A percentile compares a stretch with the other conserved stretches of the same genome.
Conservation (phyloP, 2,888 invertebrate genomes). For the Cremastobaeus sp. region DNA sequence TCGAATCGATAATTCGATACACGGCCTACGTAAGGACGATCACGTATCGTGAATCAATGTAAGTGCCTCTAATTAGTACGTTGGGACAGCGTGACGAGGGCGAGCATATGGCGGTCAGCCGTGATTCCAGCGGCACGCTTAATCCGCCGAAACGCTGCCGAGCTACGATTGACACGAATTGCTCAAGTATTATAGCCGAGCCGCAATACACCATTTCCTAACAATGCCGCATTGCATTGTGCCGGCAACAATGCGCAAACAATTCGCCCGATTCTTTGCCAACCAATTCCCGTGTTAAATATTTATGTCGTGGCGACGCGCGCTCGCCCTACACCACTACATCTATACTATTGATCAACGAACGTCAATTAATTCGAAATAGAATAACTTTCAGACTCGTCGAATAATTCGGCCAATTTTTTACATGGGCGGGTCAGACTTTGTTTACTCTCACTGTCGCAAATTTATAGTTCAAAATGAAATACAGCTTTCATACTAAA, state of each 20-base stretch:
- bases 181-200: slow-evolving; percentile 26
- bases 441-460: too few relatives aligned
- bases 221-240: slow-evolving; percentile 64
- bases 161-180: slow-evolving; percentile 7
- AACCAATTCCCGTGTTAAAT: slow-evolving; percentile 69
- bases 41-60: slow-evolving; percentile 51
- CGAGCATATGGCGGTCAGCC: slow-evolving; percentile 72
- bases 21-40: slow-evolving; percentile 53
- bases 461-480: too few relatives aligned
- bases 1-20: slow-evolving; percentile 55
- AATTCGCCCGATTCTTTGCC: slow-evolving; percentile 66
- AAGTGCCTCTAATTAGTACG: slow-evolving; percentile 60
- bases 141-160: slow-evolving; percentile 55
- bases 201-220: slow-evolving; percentile 47
- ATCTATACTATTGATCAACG: slow-evolving; percentile 39
- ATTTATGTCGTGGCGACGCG: slow-evolving; percentile 62
- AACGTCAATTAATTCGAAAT: slow-evolving; percentile 40
- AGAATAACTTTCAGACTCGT: too few relatives aligned
- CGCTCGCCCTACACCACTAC: slow-evolving; percentile 30
- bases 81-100: slow-evolving; percentile 36
- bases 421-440: too few relatives aligned
- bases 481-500: too few relatives aligned
- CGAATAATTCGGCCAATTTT: too few relatives aligned
- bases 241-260: slow-evolving; percentile 66
- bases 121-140: slow-evolving; percentile 67